A percentile compares a stretch with the other conserved stretches of the same genome.
phyloP scores from a whole-genome alignment of 2,888 invertebrate genomes.

The Scaptomyza tumidula region DNA sequence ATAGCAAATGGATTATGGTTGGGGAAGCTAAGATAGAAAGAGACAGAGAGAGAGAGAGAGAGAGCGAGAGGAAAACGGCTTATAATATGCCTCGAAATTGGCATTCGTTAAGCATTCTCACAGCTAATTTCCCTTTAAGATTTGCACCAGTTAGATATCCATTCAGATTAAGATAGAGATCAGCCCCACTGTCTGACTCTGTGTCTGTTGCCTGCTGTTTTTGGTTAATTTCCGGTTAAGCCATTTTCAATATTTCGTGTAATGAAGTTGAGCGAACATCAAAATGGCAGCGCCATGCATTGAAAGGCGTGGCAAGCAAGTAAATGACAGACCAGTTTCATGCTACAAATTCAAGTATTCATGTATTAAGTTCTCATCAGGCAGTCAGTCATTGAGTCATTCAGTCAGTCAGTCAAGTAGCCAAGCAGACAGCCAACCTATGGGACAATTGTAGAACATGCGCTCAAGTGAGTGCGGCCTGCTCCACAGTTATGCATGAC shows the following conservation, averaged over 20 bases:
- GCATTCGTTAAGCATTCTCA: constrained; percentile 73
- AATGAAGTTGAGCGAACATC: constrained; percentile 48
- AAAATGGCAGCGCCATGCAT: constrained; percentile 58
- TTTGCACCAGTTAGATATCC: constrained; percentile 66
- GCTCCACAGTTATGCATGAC: constrained; percentile 67
- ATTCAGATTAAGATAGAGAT: constrained; percentile 51
- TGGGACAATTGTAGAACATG: constrained; percentile 54
- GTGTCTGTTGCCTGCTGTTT: constrained; percentile 52
- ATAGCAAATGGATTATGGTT: constrained; percentile 2
- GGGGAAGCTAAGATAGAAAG: not conserved
- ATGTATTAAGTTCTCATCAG: constrained; percentile 28
- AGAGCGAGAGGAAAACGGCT: not conserved
- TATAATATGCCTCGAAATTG: constrained; percentile 39
- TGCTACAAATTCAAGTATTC: constrained; percentile 9
- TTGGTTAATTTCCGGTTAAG: constrained; percentile 78
- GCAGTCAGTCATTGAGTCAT: constrained; percentile 49
- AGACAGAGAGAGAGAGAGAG: not conserved
- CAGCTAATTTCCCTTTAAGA: constrained; percentile 78
- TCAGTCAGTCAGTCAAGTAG: constrained; percentile 31
- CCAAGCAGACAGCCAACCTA: constrained; percentile 37
- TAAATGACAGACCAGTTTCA: constrained; percentile 52
- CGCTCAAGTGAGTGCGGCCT: constrained; percentile 43
- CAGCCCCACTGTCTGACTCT: constrained; percentile 9
- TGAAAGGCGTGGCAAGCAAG: constrained; percentile 51
- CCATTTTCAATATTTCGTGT: constrained; percentile 70